These are phyloP conservation scores for Tringa solitaria DNA, from an alignment of 2,113 vertebrate genomes.

Conservation along the genomic window DNA sequence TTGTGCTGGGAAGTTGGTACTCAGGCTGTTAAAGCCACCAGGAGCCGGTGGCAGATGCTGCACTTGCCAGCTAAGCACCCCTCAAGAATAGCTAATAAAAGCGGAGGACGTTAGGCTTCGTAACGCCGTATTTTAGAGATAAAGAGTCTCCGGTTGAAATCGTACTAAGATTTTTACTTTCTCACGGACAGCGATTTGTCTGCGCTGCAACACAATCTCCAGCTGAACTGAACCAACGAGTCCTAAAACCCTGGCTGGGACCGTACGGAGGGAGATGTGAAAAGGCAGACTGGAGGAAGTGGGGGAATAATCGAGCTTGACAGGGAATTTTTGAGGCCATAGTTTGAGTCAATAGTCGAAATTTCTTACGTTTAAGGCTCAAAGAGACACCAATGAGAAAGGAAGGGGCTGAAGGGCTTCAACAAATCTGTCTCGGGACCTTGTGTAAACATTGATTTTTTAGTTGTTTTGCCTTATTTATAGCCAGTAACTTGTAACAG, in stretches of 20 bases:
- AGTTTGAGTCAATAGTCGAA: not conserved
- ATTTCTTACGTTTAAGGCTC: conserved; percentile 6
- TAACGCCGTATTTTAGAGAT: not conserved
- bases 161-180: not conserved
- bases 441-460: not conserved
- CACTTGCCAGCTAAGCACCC: conserved; percentile 38
- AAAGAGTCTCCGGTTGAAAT: not conserved
- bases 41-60: conserved; percentile 22
- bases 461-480: not conserved
- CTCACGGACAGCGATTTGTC: not conserved
- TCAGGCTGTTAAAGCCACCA: not conserved
- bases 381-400: not conserved
- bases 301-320: not conserved
- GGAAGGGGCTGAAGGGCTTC: not conserved
- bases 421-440: not conserved
- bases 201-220: not conserved
- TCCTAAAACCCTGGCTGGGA: not conserved
- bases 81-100: not conserved
- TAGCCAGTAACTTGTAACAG: not conserved
- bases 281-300: not conserved
- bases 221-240: not conserved
- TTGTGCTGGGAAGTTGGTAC: not conserved
- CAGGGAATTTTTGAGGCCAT: not conserved
- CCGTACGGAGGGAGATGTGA: fast-evolving
- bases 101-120: not conserved